A percentile compares a stretch with the other conserved stretches of the same genome.
These are phyloP conservation scores for Zootermopsis nevadensis DNA, from an alignment of 2,888 invertebrate species.

Conservation along the genomic window DNA sequence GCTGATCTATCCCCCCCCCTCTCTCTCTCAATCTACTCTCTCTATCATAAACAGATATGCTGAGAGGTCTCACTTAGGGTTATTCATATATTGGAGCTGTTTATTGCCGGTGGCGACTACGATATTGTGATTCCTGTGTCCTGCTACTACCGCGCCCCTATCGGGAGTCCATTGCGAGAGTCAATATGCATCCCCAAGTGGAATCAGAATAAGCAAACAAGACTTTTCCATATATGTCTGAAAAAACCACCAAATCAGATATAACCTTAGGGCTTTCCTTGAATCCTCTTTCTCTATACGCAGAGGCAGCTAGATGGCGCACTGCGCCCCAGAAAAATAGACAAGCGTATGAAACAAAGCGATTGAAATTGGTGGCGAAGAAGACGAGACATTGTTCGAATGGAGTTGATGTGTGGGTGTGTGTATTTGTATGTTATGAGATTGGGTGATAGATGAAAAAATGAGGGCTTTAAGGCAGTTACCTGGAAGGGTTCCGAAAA, in stretches of 20 bases:
- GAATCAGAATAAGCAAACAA: neutral
- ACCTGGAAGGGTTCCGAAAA: neutral
- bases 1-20: too few species aligned
- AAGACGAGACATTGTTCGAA: neutral
- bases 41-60: neutral
- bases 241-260: constrained; percentile 1
- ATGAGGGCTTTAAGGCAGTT: neutral
- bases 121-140: neutral
- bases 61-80: neutral
- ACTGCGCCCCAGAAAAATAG: neutral
- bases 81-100: neutral
- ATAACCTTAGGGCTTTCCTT: neutral
- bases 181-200: neutral
- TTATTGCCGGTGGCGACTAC: neutral
- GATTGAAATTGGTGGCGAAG: neutral
- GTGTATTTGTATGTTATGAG: neutral
- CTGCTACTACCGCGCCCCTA: neutral
- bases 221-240: constrained; percentile 20
- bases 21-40: too few species aligned
- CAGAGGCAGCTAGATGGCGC: neutral
- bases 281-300: neutral
- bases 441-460: neutral
- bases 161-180: neutral
- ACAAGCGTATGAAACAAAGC: neutral
- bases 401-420: neutral